Evolutionary conservation across 2,797 vertebrate species (phyloP).

Genomic region (Pangasius sanitwongsei): DNA sequence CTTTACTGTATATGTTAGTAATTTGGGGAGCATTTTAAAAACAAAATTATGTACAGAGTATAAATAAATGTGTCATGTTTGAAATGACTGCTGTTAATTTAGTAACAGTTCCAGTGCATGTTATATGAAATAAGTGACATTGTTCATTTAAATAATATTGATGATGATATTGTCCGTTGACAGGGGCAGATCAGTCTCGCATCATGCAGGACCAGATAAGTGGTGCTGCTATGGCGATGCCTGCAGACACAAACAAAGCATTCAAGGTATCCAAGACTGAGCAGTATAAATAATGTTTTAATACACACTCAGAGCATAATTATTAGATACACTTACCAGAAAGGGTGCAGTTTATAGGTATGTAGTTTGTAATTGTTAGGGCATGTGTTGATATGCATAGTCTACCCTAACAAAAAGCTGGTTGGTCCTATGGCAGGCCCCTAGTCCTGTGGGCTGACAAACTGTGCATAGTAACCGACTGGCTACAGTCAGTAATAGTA

Average conservation of each 20-base stretch:
- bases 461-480: neutral
- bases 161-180: constrained; percentile 7
- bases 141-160: constrained; percentile 8
- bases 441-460: too few relatives aligned
- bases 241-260: constrained; percentile 97
- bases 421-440: neutral
- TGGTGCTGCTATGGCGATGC: constrained; percentile 98
- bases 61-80: neutral
- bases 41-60: neutral
- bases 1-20: neutral
- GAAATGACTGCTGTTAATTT: neutral
- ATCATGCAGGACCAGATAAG: constrained; percentile 99
- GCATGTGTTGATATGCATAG: neutral
- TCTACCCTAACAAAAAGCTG: neutral
- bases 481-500: neutral
- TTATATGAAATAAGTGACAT: neutral
- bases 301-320: neutral
- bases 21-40: neutral
- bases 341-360: neutral
- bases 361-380: neutral
- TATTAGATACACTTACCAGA: neutral
- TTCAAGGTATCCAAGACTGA: constrained; percentile 87
- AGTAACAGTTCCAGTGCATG: neutral
- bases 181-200: constrained; percentile 94
- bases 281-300: neutral